Evolutionary conservation across 1,140 invertebrate genomes (phyloP).

Genomic region (Bombus soroeensis): DNA sequence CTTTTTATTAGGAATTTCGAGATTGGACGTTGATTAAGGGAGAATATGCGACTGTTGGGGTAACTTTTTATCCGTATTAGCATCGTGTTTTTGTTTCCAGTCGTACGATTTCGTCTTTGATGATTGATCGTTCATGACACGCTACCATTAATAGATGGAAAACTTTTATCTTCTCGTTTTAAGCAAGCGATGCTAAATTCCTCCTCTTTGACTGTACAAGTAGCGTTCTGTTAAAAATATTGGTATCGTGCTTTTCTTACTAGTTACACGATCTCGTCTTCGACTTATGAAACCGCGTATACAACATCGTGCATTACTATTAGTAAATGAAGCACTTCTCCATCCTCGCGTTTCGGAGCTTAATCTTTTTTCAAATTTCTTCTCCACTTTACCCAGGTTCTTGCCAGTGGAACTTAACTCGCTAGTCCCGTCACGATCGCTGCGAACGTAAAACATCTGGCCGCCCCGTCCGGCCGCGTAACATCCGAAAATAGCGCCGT

Average conservation of each 20-base stretch:
- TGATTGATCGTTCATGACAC: not conserved
- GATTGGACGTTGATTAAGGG: not conserved
- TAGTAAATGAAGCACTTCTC: not conserved
- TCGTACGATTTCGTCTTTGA: not conserved
- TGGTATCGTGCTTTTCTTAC: too few relatives aligned
- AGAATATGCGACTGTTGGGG: not conserved
- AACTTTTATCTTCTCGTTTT: too few relatives aligned
- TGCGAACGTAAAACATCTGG: conserved; percentile 46
- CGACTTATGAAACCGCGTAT: too few relatives aligned
- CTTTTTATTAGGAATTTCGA: not conserved
- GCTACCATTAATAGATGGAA: not conserved
- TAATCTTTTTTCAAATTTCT: not conserved
- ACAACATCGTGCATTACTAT: not conserved
- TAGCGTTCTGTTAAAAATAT: too few relatives aligned
- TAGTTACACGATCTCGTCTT: too few relatives aligned
- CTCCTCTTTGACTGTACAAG: too few relatives aligned
- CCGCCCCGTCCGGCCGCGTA: conserved; percentile 22
- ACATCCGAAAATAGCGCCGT: conserved; percentile 43
- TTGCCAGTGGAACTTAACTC: not conserved
- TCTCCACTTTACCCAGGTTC: too few relatives aligned
- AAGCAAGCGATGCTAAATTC: too few relatives aligned
- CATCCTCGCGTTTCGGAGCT: not conserved
- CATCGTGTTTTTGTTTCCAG: not conserved
- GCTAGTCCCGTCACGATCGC: conserved; percentile 19
- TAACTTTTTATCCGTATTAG: not conserved